These are phyloP conservation scores for Typhlomys cinereus DNA, from an alignment of 2,113 vertebrate genomes.

Conservation along the genomic window DNA sequence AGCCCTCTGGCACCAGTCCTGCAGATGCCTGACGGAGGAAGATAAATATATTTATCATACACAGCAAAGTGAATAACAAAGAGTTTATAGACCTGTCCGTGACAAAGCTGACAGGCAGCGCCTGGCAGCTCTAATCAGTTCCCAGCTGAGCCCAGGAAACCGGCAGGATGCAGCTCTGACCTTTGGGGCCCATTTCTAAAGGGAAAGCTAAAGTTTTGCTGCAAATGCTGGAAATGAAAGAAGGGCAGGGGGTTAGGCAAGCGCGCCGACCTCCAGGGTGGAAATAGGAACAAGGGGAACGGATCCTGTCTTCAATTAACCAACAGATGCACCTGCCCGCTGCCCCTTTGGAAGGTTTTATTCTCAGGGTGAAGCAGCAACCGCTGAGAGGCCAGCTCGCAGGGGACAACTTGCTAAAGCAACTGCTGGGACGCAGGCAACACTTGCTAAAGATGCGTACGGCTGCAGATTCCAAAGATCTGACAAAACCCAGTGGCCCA, in stretches of 20 bases:
- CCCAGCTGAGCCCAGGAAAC: conserved; percentile 83
- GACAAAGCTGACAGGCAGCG: conserved; percentile 78
- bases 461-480: conserved; percentile 50
- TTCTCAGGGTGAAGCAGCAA: neutral
- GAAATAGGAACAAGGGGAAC: conserved; percentile 52
- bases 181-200: conserved; percentile 81
- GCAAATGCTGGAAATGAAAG: conserved; percentile 63
- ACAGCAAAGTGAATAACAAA: conserved; percentile 82
- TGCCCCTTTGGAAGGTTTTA: neutral
- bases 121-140: conserved; percentile 83
- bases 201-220: conserved; percentile 81
- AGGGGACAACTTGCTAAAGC: neutral
- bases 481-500: neutral
- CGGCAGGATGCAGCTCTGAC: conserved; percentile 78
- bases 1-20: conserved; percentile 80
- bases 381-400: neutral
- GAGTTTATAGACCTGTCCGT: conserved; percentile 79
- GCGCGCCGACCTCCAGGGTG: neutral
- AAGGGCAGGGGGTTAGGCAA: conserved; percentile 29
- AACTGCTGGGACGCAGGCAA: too few species aligned
- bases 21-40: conserved; percentile 76
- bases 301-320: conserved; percentile 69
- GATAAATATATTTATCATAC: conserved; percentile 87
- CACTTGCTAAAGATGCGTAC: conserved; percentile 16
- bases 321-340: neutral